These are phyloP conservation scores for Brachionus koreanus DNA, from an alignment of 1,140 invertebrate genomes.

Conservation along the genomic window DNA sequence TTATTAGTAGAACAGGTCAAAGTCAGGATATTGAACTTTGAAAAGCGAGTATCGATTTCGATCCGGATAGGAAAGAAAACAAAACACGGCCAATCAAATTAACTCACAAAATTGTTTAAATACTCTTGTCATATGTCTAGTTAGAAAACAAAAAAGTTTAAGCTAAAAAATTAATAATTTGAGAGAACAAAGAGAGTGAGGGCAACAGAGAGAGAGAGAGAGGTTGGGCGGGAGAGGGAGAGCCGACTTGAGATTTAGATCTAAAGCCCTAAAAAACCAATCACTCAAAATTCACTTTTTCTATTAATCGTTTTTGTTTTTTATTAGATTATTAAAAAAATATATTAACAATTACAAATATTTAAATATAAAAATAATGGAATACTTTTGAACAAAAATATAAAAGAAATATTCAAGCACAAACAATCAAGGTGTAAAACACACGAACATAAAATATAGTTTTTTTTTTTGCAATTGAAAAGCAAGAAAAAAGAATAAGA, in stretches of 20 bases:
- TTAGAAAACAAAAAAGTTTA: background rate
- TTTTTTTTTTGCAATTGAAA: background rate
- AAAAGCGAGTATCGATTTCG: background rate
- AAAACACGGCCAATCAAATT: background rate
- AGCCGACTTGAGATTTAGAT: background rate
- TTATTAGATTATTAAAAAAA: slow-evolving; percentile 33
- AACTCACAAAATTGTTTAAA: background rate
- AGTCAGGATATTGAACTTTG: slow-evolving; percentile 2
- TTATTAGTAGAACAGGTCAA: background rate
- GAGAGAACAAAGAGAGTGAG: background rate
- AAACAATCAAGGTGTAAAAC: slow-evolving; percentile 31
- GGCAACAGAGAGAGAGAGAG: background rate
- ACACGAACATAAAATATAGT: background rate
- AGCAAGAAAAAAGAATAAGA: background rate
- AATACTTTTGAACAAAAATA: background rate
- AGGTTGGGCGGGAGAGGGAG: background rate
- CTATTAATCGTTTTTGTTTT: background rate
- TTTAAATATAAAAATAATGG: slow-evolving; percentile 16
- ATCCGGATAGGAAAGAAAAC: background rate
- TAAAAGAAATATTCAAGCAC: background rate
- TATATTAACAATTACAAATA: slow-evolving; percentile 10
- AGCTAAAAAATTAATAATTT: background rate
- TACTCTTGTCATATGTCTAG: background rate
- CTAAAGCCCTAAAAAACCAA: background rate
- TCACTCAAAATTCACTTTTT: background rate